A percentile compares a stretch with the other conserved stretches of the same genome.
Conservation (phyloP, 2,797 vertebrate species). For the Dryobates pubescens region DNA sequence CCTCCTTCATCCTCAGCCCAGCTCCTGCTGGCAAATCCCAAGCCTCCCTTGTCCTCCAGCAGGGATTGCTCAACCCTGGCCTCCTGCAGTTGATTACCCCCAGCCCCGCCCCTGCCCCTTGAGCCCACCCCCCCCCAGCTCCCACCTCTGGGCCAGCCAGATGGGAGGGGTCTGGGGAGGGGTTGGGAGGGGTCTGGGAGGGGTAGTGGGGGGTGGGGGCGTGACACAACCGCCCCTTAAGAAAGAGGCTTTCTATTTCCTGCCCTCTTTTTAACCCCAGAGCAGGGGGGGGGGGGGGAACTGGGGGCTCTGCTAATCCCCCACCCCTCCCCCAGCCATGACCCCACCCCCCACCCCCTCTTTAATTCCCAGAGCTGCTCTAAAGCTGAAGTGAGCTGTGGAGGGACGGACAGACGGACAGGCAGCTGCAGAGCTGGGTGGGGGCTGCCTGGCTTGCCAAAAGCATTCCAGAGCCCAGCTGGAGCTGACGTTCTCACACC, state of each 20-base stretch:
- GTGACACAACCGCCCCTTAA: fast-evolving
- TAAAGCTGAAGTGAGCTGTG: not conserved
- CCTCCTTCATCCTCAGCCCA: not conserved
- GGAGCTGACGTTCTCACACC: not conserved
- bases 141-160: not conserved
- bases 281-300: not conserved
- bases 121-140: not conserved
- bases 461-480: not conserved
- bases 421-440: fast-evolving
- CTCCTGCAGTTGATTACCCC: not conserved
- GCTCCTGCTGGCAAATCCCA: conserved; percentile 2
- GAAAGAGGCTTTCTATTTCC: not conserved
- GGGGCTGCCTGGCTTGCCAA: not conserved
- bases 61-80: not conserved
- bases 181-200: no score
- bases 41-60: not conserved
- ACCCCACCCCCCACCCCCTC: not conserved
- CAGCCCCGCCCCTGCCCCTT: not conserved
- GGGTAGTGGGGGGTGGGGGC: no score
- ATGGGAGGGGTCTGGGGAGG: no score
- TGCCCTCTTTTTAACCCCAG: not conserved
- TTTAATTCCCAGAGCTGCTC: not conserved
- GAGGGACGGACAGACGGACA: not conserved
- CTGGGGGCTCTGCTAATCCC: not conserved
- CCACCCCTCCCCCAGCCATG: fast-evolving